Percentiles rank a stretch among this genome's conserved stretches.
phyloP scores from a whole-genome alignment of 2,113 vertebrate genomes.

The Prionailurus viverrinus region DNA sequence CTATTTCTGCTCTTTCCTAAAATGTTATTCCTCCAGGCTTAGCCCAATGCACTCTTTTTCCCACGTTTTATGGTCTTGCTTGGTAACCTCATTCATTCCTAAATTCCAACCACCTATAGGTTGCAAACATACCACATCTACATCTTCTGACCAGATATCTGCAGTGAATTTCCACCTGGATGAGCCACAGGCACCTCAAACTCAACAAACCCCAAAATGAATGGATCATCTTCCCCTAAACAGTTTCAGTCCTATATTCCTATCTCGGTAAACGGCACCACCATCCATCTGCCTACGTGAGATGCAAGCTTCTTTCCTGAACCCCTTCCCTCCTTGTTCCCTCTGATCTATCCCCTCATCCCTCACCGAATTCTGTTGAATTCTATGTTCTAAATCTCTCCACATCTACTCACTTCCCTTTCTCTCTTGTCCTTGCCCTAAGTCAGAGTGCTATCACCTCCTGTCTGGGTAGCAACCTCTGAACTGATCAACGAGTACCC shows the following conservation, averaged over 20 bases:
- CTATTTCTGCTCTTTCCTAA: not conserved
- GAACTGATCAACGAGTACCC: not conserved
- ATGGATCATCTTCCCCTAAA: not conserved
- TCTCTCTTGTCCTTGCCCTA: not conserved
- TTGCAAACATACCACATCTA: not conserved
- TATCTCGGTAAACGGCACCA: not conserved
- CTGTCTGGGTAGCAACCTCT: not conserved
- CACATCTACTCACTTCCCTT: not conserved
- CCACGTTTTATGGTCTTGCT: not conserved
- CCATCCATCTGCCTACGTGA: not conserved
- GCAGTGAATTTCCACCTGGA: not conserved
- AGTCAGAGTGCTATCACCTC: not conserved
- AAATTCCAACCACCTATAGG: not conserved
- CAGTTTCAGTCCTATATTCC: not conserved
- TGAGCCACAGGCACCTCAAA: not conserved
- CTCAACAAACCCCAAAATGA: not conserved
- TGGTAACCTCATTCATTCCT: not conserved
- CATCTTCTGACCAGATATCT: not conserved
- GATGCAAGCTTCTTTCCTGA: not conserved
- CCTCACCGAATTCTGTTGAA: not conserved
- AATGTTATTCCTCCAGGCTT: not conserved
- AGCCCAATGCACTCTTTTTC: not conserved
- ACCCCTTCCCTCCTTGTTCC: not conserved
- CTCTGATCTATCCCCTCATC: not conserved
- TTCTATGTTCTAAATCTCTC: not conserved